These are phyloP conservation scores for Leptinotarsa peninsularis DNA, from an alignment of 2,888 invertebrate species.

Conservation along the genomic window DNA sequence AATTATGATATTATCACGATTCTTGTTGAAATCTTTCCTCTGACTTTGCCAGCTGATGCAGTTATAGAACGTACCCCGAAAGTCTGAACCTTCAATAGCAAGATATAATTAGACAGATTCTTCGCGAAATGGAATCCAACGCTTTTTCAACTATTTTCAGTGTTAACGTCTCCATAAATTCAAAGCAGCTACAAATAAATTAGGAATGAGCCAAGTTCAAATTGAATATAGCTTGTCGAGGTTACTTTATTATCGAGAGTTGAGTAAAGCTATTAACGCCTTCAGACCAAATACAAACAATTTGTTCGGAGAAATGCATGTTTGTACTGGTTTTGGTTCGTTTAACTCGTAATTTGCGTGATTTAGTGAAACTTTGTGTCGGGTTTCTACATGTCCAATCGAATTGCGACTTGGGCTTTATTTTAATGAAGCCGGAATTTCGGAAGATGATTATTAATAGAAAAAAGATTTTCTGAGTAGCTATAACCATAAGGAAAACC, in stretches of 20 bases:
- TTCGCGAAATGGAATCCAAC: constrained; percentile 20
- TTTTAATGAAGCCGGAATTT: not conserved
- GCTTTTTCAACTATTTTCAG: constrained; percentile 1
- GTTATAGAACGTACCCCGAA: too few species aligned
- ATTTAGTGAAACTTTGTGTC: not conserved
- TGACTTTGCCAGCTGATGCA: too few species aligned
- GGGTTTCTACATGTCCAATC: not conserved
- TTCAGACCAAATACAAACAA: constrained; percentile 24
- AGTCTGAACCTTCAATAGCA: not conserved
- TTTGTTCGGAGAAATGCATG: constrained; percentile 9
- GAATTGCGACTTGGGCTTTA: not conserved
- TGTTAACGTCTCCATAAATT: constrained; percentile 33
- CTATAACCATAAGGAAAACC: too few species aligned
- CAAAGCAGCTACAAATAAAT: constrained; percentile 29
- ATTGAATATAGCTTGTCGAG: constrained; percentile 25
- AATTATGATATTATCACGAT: too few species aligned
- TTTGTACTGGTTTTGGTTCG: constrained; percentile 9
- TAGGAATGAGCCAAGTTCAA: constrained; percentile 17
- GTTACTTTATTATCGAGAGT: constrained; percentile 29
- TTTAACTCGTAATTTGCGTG: constrained; percentile 10
- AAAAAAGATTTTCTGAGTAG: too few species aligned
- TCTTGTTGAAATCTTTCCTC: too few species aligned
- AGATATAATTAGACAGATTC: constrained; percentile 24
- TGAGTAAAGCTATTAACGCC: constrained; percentile 18
- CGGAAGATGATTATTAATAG: not conserved